phyloP scores from a whole-genome alignment of 2,888 invertebrate genomes.

The Rhingia rostrata region DNA sequence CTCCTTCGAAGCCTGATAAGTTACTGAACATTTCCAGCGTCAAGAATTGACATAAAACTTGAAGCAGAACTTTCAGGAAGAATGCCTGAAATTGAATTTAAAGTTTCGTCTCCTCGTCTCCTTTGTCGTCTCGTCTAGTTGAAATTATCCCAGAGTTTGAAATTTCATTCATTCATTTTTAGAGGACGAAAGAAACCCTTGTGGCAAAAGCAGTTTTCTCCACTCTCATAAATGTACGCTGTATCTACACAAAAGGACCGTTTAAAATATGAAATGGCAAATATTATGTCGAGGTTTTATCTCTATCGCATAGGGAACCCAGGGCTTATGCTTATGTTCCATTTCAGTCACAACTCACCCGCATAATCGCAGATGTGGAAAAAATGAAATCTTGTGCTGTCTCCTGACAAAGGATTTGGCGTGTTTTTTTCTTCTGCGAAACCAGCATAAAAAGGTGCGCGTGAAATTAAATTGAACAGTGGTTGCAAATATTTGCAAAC shows the following conservation, averaged over 20 bases:
- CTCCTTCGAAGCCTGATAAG: background rate
- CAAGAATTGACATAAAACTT: background rate
- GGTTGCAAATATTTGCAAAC: constrained; percentile 36
- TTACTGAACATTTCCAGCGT: background rate
- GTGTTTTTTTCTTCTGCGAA: background rate
- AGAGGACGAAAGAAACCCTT: constrained; percentile 4
- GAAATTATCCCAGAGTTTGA: background rate
- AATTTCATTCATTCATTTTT: constrained; percentile 14
- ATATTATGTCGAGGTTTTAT: constrained; percentile 30
- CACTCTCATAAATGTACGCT: background rate
- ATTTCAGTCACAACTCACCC: constrained; percentile 33
- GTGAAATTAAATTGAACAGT: constrained; percentile 18
- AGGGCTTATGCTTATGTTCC: constrained; percentile 21
- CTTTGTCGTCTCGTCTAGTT: constrained; percentile 4
- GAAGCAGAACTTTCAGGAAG: background rate
- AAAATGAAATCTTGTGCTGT: constrained; percentile 10
- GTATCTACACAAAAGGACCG: background rate
- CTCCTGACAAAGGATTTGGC: constrained; percentile 20
- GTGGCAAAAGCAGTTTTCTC: background rate
- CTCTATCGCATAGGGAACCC: constrained; percentile 5
- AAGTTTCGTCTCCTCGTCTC: background rate
- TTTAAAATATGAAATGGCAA: constrained; percentile 23
- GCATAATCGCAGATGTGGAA: constrained; percentile 38
- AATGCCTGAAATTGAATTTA: background rate
- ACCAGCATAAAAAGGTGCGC: background rate